A percentile compares a stretch with the other conserved stretches of the same genome.
These are phyloP conservation scores for Rhorus exstirpatorius DNA, from an alignment of 2,888 invertebrate genomes.

Conservation along the genomic window DNA sequence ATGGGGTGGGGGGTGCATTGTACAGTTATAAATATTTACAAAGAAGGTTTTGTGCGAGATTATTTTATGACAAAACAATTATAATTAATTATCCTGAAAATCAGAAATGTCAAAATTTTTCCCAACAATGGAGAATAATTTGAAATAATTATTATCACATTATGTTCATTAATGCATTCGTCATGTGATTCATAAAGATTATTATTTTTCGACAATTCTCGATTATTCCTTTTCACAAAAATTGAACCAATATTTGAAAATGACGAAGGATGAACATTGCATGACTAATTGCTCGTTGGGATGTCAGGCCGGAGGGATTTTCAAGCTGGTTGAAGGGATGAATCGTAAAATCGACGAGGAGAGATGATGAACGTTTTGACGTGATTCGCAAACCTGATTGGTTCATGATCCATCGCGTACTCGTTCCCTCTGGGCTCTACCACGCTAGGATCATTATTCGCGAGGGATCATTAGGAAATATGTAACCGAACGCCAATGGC, in stretches of 20 bases:
- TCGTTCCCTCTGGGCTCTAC: constrained; percentile 23
- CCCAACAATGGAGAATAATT: background rate
- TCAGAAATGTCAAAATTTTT: background rate
- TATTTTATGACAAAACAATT: too few relatives aligned
- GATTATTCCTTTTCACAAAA: background rate
- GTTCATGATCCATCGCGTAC: constrained; percentile 53
- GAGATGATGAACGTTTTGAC: constrained; percentile 55
- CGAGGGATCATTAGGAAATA: constrained; percentile 64
- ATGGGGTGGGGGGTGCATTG: background rate
- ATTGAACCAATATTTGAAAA: constrained; percentile 14
- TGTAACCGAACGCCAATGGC: constrained; percentile 49
- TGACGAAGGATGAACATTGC: constrained; percentile 38
- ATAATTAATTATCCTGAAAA: too few relatives aligned
- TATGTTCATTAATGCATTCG: background rate
- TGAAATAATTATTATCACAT: too few relatives aligned
- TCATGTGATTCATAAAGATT: background rate
- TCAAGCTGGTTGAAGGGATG: background rate
- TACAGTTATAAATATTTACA: background rate
- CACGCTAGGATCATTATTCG: constrained; percentile 52
- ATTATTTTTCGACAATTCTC: background rate
- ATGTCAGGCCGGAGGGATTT: constrained; percentile 34
- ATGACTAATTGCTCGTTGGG: constrained; percentile 48
- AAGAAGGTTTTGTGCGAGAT: too few relatives aligned
- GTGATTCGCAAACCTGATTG: constrained; percentile 56
- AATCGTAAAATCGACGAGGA: constrained; percentile 24